These are phyloP conservation scores for Miichthys miiuy DNA, from an alignment of 2,797 vertebrate genomes.

Conservation along the genomic window DNA sequence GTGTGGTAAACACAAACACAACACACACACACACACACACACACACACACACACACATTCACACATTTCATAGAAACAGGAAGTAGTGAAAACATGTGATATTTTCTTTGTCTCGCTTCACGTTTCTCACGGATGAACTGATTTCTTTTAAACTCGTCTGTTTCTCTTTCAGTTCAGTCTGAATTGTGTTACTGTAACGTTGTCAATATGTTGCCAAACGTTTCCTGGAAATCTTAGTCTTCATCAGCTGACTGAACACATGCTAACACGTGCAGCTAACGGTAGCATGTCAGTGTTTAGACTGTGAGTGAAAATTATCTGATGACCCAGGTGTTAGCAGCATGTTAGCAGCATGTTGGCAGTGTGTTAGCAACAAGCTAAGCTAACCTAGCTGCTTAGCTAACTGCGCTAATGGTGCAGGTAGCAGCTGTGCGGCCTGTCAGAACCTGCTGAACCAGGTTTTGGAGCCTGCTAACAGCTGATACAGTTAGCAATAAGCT, in stretches of 20 bases:
- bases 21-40: too few species aligned
- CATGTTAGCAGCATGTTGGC: not conserved
- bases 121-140: not conserved
- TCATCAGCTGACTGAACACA: not conserved
- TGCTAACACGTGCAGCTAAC: not conserved
- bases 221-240: not conserved
- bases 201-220: not conserved
- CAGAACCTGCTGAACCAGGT: too few species aligned
- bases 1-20: too few species aligned
- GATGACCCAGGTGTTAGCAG: conserved; percentile 7
- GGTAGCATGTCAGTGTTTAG: not conserved
- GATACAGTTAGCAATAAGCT: too few species aligned
- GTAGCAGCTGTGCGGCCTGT: too few species aligned
- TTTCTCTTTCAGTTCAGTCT: too few species aligned
- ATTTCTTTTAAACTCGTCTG: not conserved
- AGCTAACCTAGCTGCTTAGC: too few species aligned
- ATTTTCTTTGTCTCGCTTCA: not conserved
- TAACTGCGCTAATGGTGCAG: too few species aligned
- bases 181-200: not conserved
- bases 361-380: too few species aligned
- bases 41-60: not conserved
- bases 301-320: not conserved
- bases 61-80: not conserved
- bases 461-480: too few species aligned
- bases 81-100: not conserved